These are phyloP conservation scores for Diaperis boleti DNA, from an alignment of 2,888 invertebrate species.

Conservation along the genomic window DNA sequence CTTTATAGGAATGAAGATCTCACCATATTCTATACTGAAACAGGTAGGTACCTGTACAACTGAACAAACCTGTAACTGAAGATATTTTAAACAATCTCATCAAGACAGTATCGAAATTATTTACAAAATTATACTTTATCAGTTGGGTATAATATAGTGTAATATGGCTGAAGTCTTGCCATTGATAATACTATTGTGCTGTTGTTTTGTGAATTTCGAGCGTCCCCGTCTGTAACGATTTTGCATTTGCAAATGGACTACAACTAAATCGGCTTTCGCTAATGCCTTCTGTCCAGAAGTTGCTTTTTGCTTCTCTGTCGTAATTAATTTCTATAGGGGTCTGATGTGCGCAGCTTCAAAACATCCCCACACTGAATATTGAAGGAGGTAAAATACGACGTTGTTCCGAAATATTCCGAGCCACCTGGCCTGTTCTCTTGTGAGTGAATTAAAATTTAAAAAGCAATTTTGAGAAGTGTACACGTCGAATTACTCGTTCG, in stretches of 20 bases:
- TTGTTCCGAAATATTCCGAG: slow-evolving; percentile 24
- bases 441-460: slow-evolving; percentile 58
- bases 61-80: no score
- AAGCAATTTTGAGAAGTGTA: slow-evolving; percentile 60
- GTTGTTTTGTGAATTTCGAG: background rate
- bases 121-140: no score
- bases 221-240: background rate
- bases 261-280: slow-evolving; percentile 1
- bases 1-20: no score
- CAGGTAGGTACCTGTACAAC: no score
- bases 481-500: slow-evolving; percentile 55
- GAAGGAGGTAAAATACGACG: slow-evolving; percentile 31
- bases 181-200: no score
- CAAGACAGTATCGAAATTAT: no score
- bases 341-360: slow-evolving; percentile 1
- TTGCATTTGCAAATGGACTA: slow-evolving; percentile 1
- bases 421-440: slow-evolving; percentile 32
- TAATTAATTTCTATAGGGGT: slow-evolving; percentile 19
- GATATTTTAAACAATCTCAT: no score
- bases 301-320: background rate
- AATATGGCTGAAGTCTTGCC: no score
- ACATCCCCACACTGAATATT: slow-evolving; percentile 14
- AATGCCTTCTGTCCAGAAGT: slow-evolving; percentile 2
- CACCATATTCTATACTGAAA: no score
- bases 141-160: no score